phyloP scores from a whole-genome alignment of 1,140 invertebrate genomes.

The Heliconius nattereri region DNA sequence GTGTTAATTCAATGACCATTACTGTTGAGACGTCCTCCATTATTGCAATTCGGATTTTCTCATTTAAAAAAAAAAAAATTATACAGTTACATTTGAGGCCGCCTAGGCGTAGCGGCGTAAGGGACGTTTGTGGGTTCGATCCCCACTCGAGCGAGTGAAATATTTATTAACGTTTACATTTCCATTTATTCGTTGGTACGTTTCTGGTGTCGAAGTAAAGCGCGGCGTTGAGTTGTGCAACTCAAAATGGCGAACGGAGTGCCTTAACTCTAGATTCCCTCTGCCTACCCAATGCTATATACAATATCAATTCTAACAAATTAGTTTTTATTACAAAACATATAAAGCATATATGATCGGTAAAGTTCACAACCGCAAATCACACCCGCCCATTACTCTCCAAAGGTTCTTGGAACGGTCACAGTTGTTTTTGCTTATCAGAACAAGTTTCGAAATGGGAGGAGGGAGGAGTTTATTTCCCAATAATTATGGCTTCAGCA shows the following conservation, averaged over 20 bases:
- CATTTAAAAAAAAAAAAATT: background rate
- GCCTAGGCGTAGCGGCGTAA: too few relatives aligned
- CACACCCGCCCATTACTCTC: constrained; percentile 35
- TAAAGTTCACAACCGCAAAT: background rate
- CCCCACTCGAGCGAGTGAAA: too few relatives aligned
- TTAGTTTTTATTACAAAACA: constrained; percentile 10
- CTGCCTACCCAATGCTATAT: too few relatives aligned
- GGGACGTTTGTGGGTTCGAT: too few relatives aligned
- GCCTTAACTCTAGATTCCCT: too few relatives aligned
- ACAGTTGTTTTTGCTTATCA: constrained; percentile 28
- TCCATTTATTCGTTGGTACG: too few relatives aligned
- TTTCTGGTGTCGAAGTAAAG: too few relatives aligned
- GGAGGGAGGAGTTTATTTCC: constrained; percentile 39
- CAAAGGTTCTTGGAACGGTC: constrained; percentile 31
- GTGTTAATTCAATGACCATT: constrained; percentile 16
- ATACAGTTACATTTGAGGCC: background rate
- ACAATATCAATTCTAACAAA: background rate
- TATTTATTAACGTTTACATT: too few relatives aligned
- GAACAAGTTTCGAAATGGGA: constrained; percentile 34
- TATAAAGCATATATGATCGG: constrained; percentile 16
- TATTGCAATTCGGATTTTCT: background rate
- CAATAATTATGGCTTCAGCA: constrained; percentile 35
- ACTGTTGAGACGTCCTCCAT: background rate
- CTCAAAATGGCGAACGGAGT: too few relatives aligned
- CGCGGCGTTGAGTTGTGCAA: too few relatives aligned